phyloP scores from a whole-genome alignment of 2,888 invertebrate genomes.

The Parasteatoda lunata region DNA sequence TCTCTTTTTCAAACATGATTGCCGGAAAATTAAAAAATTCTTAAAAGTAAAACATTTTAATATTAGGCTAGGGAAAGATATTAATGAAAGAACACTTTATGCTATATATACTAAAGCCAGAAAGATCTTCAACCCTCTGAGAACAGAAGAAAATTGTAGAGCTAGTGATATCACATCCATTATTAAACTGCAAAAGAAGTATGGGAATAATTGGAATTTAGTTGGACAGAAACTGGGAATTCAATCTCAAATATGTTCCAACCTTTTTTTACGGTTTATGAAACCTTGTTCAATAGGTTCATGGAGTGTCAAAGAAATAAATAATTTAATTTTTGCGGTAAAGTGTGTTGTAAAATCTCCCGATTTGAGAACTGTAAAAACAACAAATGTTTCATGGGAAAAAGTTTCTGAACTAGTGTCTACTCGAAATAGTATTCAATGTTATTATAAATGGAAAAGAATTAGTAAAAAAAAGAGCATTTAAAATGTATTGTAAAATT shows the following conservation, averaged over 20 bases:
- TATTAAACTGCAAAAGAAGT: background rate
- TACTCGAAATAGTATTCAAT: constrained; percentile 21
- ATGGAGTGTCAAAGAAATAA: constrained; percentile 27
- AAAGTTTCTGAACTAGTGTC: constrained; percentile 15
- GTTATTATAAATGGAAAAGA: constrained; percentile 12
- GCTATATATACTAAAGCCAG: constrained; percentile 20
- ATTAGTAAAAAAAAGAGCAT: background rate
- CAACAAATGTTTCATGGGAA: constrained; percentile 10
- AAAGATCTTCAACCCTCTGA: background rate
- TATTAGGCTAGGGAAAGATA: constrained; percentile 12
- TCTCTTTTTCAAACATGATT: background rate
- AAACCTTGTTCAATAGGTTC: constrained; percentile 4
- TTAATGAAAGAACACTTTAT: constrained; percentile 11
- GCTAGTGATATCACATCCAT: background rate
- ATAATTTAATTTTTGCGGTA: constrained; percentile 20
- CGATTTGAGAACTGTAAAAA: background rate
- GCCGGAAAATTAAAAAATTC: background rate
- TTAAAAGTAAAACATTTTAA: constrained; percentile 31
- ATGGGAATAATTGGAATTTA: constrained; percentile 19
- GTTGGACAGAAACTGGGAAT: constrained; percentile 6
- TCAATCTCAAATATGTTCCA: background rate
- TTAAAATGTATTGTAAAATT: too few species aligned
- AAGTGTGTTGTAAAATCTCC: background rate
- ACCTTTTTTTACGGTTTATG: background rate
- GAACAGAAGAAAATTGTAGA: background rate